A percentile compares a stretch with the other conserved stretches of the same genome.
Evolutionary conservation across 2,113 vertebrate species (phyloP).

Genomic region (Cacatua alba): DNA sequence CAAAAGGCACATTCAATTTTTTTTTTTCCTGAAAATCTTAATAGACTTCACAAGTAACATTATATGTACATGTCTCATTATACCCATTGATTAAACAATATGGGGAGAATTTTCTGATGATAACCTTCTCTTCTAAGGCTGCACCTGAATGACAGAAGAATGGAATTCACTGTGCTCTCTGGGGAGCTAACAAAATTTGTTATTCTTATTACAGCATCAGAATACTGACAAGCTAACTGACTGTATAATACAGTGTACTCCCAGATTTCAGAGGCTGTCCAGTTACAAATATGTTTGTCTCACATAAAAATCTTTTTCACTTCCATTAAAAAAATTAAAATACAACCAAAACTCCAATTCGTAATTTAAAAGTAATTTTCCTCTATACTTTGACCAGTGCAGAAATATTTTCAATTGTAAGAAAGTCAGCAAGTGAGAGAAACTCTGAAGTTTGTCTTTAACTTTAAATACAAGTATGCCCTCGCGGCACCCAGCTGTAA

Average conservation of each 20-base stretch:
- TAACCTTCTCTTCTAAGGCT: background rate
- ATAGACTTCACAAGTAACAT: background rate
- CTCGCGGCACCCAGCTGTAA: fast-evolving
- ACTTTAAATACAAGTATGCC: background rate
- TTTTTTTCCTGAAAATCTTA: background rate
- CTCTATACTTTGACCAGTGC: background rate
- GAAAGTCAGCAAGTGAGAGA: background rate
- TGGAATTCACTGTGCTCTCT: fast-evolving
- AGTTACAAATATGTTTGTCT: background rate
- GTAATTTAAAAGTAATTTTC: background rate
- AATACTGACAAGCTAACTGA: background rate
- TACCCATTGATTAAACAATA: background rate
- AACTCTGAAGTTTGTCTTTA: background rate
- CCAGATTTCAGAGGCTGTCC: background rate
- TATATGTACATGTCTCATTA: background rate
- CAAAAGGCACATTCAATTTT: fast-evolving
- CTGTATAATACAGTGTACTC: no score
- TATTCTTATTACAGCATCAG: background rate
- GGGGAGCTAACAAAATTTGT: background rate
- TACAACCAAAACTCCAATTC: background rate
- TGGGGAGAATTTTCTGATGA: fast-evolving
- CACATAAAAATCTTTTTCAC: background rate
- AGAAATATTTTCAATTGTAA: background rate
- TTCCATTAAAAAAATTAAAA: background rate
- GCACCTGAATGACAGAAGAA: background rate